phyloP scores from a whole-genome alignment of 2,888 invertebrate genomes.

The Eupithecia vulgata region DNA sequence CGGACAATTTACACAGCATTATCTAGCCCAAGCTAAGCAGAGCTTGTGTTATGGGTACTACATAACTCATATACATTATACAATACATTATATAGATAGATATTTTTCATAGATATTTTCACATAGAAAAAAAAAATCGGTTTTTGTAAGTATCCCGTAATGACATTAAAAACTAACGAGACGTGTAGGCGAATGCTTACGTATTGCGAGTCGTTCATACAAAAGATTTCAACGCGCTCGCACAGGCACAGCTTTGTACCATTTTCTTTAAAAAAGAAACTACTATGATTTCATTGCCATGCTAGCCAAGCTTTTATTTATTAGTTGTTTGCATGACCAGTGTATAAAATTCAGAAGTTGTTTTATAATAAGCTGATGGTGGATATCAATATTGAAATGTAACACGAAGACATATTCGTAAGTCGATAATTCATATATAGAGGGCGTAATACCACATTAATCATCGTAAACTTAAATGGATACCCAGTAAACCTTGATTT shows the following conservation, averaged over 20 bases:
- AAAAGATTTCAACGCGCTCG: conserved; percentile 22
- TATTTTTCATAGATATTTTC: too few relatives aligned
- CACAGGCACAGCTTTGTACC: neutral
- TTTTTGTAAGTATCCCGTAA: too few relatives aligned
- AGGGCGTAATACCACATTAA: conserved; percentile 31
- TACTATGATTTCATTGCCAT: neutral
- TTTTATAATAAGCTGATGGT: conserved; percentile 1
- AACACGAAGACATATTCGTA: neutral
- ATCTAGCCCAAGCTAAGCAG: too few relatives aligned
- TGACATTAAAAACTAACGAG: neutral
- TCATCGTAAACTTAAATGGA: conserved; percentile 30
- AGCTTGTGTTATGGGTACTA: too few relatives aligned
- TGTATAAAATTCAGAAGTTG: neutral
- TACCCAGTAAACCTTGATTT: conserved; percentile 35
- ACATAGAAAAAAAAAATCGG: too few relatives aligned
- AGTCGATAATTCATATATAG: conserved; percentile 9
- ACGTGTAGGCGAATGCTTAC: neutral
- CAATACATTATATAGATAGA: too few relatives aligned
- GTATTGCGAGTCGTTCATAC: conserved; percentile 16
- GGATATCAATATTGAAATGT: conserved; percentile 4
- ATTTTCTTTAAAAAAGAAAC: neutral
- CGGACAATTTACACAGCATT: too few relatives aligned
- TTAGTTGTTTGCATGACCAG: neutral
- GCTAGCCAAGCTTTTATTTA: neutral
- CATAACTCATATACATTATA: too few relatives aligned